Percentiles rank a stretch among this genome's conserved stretches.
These are phyloP conservation scores for Gasterosteus nipponicus DNA, from an alignment of 2,113 vertebrate genomes.

Conservation along the genomic window DNA sequence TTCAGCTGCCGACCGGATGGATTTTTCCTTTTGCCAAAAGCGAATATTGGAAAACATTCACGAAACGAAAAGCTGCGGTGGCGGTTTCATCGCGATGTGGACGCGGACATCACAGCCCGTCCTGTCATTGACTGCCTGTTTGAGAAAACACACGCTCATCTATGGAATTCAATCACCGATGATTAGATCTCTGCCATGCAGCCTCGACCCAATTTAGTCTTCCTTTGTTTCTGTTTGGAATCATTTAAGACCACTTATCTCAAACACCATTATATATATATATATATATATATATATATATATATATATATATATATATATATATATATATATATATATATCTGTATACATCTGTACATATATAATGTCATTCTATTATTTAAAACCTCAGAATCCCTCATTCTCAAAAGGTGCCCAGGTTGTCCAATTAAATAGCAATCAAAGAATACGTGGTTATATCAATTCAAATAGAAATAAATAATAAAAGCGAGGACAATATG, in stretches of 20 bases:
- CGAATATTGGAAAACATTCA: background rate
- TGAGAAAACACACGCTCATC: conserved; percentile 17
- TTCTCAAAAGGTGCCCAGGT: background rate
- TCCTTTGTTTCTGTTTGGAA: conserved; percentile 16
- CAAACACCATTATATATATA: background rate
- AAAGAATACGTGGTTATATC: background rate
- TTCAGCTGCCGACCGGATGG: background rate
- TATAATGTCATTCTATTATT: background rate
- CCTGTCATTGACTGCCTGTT: conserved; percentile 18
- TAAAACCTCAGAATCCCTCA: background rate
- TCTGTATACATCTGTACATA: background rate
- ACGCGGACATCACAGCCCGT: background rate
- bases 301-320: background rate
- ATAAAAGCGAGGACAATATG: background rate
- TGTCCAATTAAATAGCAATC: background rate
- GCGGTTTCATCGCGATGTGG: background rate
- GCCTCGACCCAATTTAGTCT: background rate
- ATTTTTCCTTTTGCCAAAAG: background rate
- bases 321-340: too few species aligned
- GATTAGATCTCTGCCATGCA: background rate
- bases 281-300: too few species aligned
- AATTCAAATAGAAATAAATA: background rate
- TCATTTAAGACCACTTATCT: conserved; percentile 22
- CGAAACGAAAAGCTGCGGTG: background rate
- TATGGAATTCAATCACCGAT: conserved; percentile 39